Evolutionary conservation across 2,888 invertebrate genomes (phyloP).

Genomic region (Xestoiulus laeticollis): DNA sequence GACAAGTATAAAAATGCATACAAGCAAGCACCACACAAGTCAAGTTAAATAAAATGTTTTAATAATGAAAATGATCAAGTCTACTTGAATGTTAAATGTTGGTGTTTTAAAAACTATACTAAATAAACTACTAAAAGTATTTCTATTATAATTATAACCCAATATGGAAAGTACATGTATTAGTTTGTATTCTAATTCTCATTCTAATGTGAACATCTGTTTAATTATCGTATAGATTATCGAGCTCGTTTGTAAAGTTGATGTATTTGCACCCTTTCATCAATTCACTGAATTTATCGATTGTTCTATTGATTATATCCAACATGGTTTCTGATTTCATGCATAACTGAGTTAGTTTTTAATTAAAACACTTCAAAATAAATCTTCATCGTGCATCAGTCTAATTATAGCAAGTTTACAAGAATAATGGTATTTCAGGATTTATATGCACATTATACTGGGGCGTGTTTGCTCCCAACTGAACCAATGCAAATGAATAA

Average conservation of each 20-base stretch:
- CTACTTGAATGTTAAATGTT: too few relatives aligned
- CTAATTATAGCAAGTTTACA: slow-evolving; percentile 3
- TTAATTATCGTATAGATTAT: not conserved
- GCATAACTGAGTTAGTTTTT: not conserved
- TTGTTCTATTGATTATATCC: not conserved
- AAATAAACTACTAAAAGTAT: too few relatives aligned
- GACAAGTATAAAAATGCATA: too few relatives aligned
- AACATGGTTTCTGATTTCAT: slow-evolving; percentile 25
- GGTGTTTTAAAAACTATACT: too few relatives aligned
- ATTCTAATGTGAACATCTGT: not conserved
- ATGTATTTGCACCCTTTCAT: not conserved
- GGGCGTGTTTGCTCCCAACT: not conserved
- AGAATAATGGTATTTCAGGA: slow-evolving; percentile 24
- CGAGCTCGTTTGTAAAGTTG: not conserved
- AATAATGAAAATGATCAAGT: too few relatives aligned
- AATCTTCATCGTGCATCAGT: slow-evolving; percentile 2
- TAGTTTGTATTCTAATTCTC: too few relatives aligned
- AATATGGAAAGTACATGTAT: too few relatives aligned
- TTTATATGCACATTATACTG: slow-evolving; percentile 13
- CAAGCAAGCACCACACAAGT: too few relatives aligned
- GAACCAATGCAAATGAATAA: slow-evolving; percentile 27
- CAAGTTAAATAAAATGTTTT: too few relatives aligned
- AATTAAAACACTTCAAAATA: not conserved
- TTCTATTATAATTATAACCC: too few relatives aligned
- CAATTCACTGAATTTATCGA: not conserved